Conservation (phyloP, 2,888 invertebrate species). For the Protonemura montana region DNA sequence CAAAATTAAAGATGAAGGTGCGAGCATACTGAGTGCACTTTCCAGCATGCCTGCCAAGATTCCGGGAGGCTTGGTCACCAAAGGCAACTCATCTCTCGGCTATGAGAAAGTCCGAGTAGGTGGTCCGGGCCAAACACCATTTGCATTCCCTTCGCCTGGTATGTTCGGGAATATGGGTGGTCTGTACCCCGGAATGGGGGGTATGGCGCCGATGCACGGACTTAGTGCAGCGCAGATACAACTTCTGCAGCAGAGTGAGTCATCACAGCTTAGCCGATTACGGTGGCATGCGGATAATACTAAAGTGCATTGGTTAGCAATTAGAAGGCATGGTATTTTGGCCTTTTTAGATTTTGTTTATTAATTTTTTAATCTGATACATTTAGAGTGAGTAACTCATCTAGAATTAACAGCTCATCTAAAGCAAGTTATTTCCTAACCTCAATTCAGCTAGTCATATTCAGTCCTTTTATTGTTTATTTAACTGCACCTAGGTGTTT, state of each 20-base stretch:
- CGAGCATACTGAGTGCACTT: slow-evolving; percentile 46
- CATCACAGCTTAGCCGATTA: slow-evolving; percentile 31
- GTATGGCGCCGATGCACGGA: slow-evolving; percentile 57
- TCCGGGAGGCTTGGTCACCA: slow-evolving; percentile 62
- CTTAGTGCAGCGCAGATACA: slow-evolving; percentile 75
- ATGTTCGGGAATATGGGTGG: slow-evolving; percentile 47
- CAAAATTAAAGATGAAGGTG: slow-evolving; percentile 65
- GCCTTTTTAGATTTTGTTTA: too few species aligned
- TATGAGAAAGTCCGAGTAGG: slow-evolving; percentile 66
- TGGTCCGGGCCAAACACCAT: slow-evolving; percentile 52
- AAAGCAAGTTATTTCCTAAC: too few species aligned
- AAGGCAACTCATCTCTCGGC: slow-evolving; percentile 59
- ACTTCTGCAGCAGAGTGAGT: slow-evolving; percentile 85
- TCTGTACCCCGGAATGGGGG: slow-evolving; percentile 49
- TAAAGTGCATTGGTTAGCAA: too few species aligned
- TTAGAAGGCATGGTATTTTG: too few species aligned
- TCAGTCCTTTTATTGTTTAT: slow-evolving; percentile 38
- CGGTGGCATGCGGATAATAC: slow-evolving; percentile 7
- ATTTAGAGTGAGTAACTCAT: too few species aligned
- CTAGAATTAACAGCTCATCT: too few species aligned
- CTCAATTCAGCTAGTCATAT: too few species aligned
- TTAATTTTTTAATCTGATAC: too few species aligned
- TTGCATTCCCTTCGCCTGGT: slow-evolving; percentile 45
- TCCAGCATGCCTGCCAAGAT: slow-evolving; percentile 55
- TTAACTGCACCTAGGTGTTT: too few species aligned